Percentiles rank a stretch among this genome's conserved stretches.
Conservation (phyloP, 2,113 vertebrate species). For the Illadopsis cleaveri region DNA sequence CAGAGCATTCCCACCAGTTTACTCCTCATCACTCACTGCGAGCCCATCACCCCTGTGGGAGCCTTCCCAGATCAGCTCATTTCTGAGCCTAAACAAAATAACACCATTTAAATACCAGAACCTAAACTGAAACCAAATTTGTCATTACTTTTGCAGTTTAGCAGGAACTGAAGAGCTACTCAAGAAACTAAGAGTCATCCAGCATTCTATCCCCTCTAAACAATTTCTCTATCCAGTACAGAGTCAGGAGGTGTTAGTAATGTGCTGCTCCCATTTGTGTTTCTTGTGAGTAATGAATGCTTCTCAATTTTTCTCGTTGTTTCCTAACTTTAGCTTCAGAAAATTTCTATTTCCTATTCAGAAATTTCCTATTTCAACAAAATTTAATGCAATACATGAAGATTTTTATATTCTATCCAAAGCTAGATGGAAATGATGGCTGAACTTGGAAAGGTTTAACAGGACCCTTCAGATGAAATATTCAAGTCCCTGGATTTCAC, state of each 20-base stretch:
- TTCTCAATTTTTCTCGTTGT: not conserved
- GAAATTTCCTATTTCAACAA: not conserved
- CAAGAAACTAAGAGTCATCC: not conserved
- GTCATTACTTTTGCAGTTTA: not conserved
- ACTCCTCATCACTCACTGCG: slow-evolving; percentile 4
- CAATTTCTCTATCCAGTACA: not conserved
- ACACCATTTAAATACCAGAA: not conserved
- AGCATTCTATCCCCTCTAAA: not conserved
- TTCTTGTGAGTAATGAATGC: not conserved
- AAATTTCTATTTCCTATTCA: not conserved
- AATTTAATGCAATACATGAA: not conserved
- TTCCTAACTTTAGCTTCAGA: not conserved
- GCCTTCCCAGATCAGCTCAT: not conserved
- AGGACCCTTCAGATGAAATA: not conserved
- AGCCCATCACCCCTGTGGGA: not conserved
- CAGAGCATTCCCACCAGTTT: not conserved
- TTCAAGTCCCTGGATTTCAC: not conserved
- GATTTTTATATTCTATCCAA: not conserved
- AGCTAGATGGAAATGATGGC: not conserved
- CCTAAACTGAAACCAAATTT: not conserved
- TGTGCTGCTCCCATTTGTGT: not conserved
- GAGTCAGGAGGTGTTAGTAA: not conserved
- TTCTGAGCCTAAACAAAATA: not conserved
- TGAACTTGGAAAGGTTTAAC: not conserved
- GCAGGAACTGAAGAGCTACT: not conserved